These are phyloP conservation scores for Andrena cerasifolii DNA, from an alignment of 1,140 invertebrate species.

Conservation along the genomic window DNA sequence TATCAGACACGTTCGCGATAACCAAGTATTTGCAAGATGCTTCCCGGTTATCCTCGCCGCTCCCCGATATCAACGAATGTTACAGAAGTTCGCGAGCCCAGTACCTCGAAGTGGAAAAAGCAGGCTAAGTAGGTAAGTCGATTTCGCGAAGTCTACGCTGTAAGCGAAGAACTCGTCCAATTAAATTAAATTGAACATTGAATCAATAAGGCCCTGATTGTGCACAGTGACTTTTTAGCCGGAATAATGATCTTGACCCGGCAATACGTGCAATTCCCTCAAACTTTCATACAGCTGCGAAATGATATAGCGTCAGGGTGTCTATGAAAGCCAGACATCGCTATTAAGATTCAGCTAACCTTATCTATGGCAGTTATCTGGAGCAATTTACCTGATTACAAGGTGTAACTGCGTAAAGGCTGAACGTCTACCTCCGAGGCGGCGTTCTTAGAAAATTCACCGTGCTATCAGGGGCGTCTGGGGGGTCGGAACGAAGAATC, in stretches of 20 bases:
- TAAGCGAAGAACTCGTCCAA: neutral
- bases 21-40: neutral
- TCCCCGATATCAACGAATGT: neutral
- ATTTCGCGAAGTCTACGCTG: neutral
- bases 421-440: too few relatives aligned
- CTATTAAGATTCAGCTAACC: too few relatives aligned
- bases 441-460: neutral
- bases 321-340: too few relatives aligned
- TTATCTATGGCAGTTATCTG: too few relatives aligned
- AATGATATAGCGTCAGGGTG: too few relatives aligned
- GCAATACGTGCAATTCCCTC: too few relatives aligned
- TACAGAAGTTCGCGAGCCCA: neutral
- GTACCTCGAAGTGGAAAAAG: neutral
- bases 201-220: neutral
- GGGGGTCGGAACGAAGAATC: neutral
- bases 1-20: neutral
- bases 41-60: neutral
- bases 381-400: too few relatives aligned
- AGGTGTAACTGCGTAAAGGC: neutral
- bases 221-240: neutral
- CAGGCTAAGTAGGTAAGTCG: neutral
- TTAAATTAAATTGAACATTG: constrained; percentile 17
- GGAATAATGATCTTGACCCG: neutral
- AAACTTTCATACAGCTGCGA: too few relatives aligned
- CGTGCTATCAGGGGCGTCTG: neutral